Conservation (phyloP, 2,113 vertebrate genomes). For the Charadrius vociferus region DNA sequence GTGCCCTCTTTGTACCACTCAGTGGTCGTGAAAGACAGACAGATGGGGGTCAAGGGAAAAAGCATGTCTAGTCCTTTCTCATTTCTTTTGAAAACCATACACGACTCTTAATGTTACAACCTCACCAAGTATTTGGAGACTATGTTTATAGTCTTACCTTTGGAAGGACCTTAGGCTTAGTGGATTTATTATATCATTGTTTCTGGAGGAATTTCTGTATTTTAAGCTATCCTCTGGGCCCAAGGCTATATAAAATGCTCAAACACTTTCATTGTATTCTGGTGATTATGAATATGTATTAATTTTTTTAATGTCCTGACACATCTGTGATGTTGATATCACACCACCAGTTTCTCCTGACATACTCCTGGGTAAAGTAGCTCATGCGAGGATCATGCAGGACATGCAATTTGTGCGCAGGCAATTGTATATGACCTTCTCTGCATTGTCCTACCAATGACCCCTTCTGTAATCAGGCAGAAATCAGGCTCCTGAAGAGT, state of each 20-base stretch:
- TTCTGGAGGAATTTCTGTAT: neutral
- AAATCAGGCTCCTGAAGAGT: conserved; percentile 59
- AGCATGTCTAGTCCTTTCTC: accelerated
- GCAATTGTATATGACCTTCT: neutral
- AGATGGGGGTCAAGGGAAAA: neutral
- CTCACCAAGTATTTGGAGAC: neutral
- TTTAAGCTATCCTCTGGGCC: neutral
- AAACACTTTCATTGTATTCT: neutral
- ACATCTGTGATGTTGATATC: neutral
- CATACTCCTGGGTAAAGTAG: neutral
- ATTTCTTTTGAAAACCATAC: neutral
- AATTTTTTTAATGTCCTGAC: neutral
- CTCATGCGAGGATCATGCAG: neutral
- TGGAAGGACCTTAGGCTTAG: neutral
- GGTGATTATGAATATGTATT: neutral
- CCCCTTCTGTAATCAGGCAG: conserved; percentile 61
- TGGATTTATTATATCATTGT: neutral
- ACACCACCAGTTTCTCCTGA: neutral
- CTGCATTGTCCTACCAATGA: conserved; percentile 62
- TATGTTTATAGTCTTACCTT: neutral
- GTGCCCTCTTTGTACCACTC: accelerated
- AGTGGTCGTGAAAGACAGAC: neutral
- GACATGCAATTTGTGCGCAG: neutral
- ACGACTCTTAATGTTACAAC: neutral
- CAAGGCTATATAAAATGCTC: neutral